Conservation (phyloP, 2,888 invertebrate genomes). For the Mythimna lalbum region DNA sequence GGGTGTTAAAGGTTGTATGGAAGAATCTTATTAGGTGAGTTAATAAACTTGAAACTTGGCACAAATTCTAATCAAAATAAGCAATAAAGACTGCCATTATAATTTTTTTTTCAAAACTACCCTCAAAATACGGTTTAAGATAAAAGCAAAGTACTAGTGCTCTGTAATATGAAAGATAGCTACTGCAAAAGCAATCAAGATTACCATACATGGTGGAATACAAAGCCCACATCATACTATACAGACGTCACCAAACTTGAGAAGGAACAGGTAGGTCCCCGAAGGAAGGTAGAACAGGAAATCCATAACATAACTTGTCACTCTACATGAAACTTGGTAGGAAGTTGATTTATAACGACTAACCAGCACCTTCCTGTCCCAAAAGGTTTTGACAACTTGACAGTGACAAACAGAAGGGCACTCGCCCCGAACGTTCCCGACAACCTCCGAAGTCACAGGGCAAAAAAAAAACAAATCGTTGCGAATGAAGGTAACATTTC, state of each 20-base stretch:
- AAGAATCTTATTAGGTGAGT: too few species aligned
- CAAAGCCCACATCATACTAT: background rate
- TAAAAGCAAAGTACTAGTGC: too few species aligned
- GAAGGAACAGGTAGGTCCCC: background rate
- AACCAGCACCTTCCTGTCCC: conserved; percentile 44
- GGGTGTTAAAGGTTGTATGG: too few species aligned
- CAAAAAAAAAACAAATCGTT: conserved; percentile 33
- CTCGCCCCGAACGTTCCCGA: conserved; percentile 22
- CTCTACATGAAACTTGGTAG: conserved; percentile 7
- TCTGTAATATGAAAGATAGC: too few species aligned
- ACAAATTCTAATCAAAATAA: too few species aligned
- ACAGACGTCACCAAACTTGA: background rate
- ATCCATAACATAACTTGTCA: conserved; percentile 32
- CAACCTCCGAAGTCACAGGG: conserved; percentile 8
- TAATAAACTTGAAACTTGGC: too few species aligned
- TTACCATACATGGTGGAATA: background rate
- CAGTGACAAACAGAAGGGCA: conserved; percentile 36
- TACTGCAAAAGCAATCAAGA: too few species aligned
- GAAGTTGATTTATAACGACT: conserved; percentile 42
- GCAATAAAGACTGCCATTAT: too few species aligned
- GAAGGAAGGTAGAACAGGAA: conserved; percentile 10
- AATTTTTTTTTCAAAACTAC: too few species aligned
- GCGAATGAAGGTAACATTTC: conserved; percentile 36
- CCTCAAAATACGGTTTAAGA: too few species aligned
- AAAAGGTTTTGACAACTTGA: conserved; percentile 39